Evolutionary conservation across 2,888 invertebrate species (phyloP).

Genomic region (Taphrorychus bicolor): DNA sequence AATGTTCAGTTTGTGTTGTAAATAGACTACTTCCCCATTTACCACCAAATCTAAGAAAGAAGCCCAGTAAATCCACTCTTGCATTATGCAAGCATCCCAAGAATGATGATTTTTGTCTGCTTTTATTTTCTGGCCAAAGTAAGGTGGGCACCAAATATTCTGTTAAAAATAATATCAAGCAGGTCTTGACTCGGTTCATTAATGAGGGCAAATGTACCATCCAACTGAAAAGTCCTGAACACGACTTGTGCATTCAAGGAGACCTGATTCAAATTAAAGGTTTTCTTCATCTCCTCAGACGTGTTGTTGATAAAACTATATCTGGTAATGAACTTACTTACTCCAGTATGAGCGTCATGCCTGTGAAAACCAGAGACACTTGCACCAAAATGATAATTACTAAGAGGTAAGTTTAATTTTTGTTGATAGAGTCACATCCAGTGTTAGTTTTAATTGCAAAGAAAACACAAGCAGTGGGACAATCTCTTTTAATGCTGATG

Average conservation of each 20-base stretch:
- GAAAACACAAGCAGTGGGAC: too few species aligned
- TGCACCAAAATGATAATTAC: conserved; percentile 67
- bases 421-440: too few species aligned
- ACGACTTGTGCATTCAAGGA: conserved; percentile 78
- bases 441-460: too few species aligned
- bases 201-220: conserved; percentile 86
- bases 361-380: conserved; percentile 60
- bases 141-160: conserved; percentile 75
- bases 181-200: conserved; percentile 75
- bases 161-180: conserved; percentile 69
- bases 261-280: conserved; percentile 73
- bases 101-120: conserved; percentile 66
- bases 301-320: conserved; percentile 68
- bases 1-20: conserved; percentile 74
- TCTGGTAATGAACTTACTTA: conserved; percentile 58
- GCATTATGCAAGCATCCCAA: conserved; percentile 66
- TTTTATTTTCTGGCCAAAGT: conserved; percentile 75
- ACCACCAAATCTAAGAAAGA: conserved; percentile 59
- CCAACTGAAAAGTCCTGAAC: conserved; percentile 76
- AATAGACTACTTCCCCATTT: conserved; percentile 66
- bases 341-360: conserved; percentile 59
- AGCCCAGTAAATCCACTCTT: conserved; percentile 71
- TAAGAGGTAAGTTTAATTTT: conserved; percentile 53
- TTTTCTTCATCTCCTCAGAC: conserved; percentile 72
- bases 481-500: too few species aligned